Evolutionary conservation across 2,888 invertebrate species (phyloP).

Genomic region (Omphaloscelis lunosa): DNA sequence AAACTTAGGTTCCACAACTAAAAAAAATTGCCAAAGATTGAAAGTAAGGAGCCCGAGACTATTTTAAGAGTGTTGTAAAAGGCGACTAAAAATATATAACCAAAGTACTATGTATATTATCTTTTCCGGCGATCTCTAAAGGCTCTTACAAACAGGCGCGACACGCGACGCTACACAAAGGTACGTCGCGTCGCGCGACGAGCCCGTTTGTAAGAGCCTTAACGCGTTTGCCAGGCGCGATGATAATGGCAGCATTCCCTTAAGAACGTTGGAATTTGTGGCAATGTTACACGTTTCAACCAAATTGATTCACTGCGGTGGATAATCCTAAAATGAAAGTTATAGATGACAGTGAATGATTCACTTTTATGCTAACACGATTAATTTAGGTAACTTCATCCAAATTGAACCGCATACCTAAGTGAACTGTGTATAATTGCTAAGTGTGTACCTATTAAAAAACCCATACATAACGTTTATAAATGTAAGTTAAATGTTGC

Average conservation of each 20-base stretch:
- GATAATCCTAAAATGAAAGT: background rate
- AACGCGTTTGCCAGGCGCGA: background rate
- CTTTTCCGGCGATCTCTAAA: constrained; percentile 11
- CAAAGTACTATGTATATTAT: background rate
- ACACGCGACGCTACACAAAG: too few relatives aligned
- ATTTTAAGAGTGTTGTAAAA: background rate
- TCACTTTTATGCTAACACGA: background rate
- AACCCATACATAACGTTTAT: background rate
- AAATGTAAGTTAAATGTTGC: background rate
- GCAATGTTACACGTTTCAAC: constrained; percentile 10
- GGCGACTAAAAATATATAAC: background rate
- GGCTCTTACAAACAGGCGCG: too few relatives aligned
- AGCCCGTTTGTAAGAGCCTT: too few relatives aligned
- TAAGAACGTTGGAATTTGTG: background rate
- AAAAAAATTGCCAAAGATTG: constrained; percentile 23
- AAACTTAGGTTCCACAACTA: background rate
- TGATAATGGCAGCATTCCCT: background rate
- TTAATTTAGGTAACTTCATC: background rate
- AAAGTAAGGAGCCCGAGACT: background rate
- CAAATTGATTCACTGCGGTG: background rate
- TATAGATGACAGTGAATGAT: background rate
- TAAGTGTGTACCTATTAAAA: background rate
- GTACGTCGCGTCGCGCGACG: too few relatives aligned
- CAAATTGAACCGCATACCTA: background rate
- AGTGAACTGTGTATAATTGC: background rate